Percentiles rank a stretch among this genome's conserved stretches.
phyloP scores from a whole-genome alignment of 2,113 vertebrate species.

The Periophthalmodon schlosseri region DNA sequence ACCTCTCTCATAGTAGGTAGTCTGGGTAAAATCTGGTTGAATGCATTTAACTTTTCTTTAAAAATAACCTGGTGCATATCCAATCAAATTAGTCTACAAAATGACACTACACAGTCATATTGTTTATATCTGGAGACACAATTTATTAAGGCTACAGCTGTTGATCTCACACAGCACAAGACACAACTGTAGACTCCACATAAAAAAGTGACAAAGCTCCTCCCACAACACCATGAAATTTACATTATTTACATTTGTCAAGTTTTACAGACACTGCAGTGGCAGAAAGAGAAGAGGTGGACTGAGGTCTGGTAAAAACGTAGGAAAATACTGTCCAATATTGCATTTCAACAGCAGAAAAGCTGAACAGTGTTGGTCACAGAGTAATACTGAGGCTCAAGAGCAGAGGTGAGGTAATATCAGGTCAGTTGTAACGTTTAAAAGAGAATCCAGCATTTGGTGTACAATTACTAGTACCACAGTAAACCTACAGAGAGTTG shows the following conservation, averaged over 20 bases:
- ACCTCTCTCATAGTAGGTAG: too few relatives aligned
- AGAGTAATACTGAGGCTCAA: conserved; percentile 57
- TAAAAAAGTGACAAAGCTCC: conserved; percentile 36
- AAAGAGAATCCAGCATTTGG: conserved; percentile 46
- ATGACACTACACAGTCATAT: not conserved
- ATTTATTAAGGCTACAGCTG: conserved; percentile 59
- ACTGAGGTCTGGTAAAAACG: conserved; percentile 12
- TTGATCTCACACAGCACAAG: conserved; percentile 42
- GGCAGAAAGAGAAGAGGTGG: conserved; percentile 11
- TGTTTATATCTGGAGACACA: conserved; percentile 21
- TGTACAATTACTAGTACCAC: conserved; percentile 41
- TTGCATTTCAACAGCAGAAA: conserved; percentile 34
- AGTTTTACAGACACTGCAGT: conserved; percentile 26
- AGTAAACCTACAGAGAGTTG: conserved; percentile 6
- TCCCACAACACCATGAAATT: conserved; percentile 58
- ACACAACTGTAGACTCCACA: conserved; percentile 46
- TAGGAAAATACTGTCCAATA: conserved; percentile 14
- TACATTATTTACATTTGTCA: conserved; percentile 62
- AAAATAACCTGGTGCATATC: too few relatives aligned
- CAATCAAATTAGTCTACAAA: not conserved
- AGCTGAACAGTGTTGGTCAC: conserved; percentile 46
- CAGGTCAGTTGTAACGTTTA: conserved; percentile 47
- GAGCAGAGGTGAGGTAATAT: conserved; percentile 44
- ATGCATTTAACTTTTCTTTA: too few relatives aligned
- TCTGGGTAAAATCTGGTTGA: too few relatives aligned